phyloP scores from a whole-genome alignment of 1,140 invertebrate genomes.

The Saccostrea glomerata region DNA sequence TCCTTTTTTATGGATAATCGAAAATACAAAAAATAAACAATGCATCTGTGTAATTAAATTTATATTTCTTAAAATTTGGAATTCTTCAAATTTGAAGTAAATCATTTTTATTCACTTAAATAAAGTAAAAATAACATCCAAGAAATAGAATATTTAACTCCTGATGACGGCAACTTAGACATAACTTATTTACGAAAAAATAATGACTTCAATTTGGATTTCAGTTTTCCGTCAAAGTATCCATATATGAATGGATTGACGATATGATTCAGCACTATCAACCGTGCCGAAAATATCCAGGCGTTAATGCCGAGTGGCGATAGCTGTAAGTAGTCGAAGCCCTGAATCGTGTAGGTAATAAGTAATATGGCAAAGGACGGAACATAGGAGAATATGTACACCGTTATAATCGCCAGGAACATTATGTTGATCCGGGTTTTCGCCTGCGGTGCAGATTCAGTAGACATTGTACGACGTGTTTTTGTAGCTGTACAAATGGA shows the following conservation, averaged over 20 bases:
- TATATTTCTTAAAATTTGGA: neutral
- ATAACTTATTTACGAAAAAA: neutral
- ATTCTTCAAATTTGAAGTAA: neutral
- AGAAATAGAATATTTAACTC: neutral
- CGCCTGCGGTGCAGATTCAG: neutral
- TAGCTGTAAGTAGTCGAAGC: neutral
- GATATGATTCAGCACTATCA: neutral
- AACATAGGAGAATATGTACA: neutral
- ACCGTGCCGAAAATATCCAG: neutral
- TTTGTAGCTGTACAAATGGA: neutral
- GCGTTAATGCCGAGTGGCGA: neutral
- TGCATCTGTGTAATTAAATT: neutral
- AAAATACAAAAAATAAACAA: neutral
- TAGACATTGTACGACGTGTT: neutral
- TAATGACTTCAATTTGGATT: neutral
- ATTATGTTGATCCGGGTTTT: neutral
- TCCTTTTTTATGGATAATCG: too few species aligned
- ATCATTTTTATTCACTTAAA: neutral
- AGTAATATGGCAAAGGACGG: neutral
- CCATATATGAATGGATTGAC: constrained; percentile 7
- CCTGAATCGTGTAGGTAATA: neutral
- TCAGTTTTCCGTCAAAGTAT: constrained; percentile 16
- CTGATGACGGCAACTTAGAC: neutral
- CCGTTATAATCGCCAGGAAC: neutral
- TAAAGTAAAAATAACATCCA: neutral